These are phyloP conservation scores for Odontomyia ornata DNA, from an alignment of 2,888 invertebrate genomes.

Conservation along the genomic window DNA sequence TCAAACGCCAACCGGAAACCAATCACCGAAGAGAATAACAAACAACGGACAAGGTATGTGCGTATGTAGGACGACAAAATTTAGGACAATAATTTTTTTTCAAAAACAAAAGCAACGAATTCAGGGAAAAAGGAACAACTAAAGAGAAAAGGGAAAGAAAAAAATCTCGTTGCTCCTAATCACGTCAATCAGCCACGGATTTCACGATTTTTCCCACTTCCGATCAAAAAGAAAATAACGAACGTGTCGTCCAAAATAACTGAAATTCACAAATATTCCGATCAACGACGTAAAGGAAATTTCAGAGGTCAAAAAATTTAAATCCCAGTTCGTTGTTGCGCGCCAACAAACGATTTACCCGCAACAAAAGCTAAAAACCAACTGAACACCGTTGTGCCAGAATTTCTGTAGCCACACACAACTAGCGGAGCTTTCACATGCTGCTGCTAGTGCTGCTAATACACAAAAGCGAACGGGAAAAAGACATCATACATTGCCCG, in stretches of 20 bases:
- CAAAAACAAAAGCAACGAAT: not conserved
- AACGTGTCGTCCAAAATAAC: too few relatives aligned
- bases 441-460: too few relatives aligned
- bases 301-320: not conserved
- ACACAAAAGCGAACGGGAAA: constrained; percentile 23
- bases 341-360: constrained; percentile 36
- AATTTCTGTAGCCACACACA: not conserved
- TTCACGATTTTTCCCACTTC: not conserved
- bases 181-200: not conserved
- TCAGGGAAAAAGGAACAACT: not conserved
- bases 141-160: not conserved
- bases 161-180: not conserved
- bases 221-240: too few relatives aligned
- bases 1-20: too few relatives aligned
- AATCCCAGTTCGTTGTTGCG: not conserved
- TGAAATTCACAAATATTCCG: too few relatives aligned
- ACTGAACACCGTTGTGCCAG: constrained; percentile 8
- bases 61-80: too few relatives aligned
- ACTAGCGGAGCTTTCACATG: constrained; percentile 13
- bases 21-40: too few relatives aligned
- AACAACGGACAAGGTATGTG: too few relatives aligned
- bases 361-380: constrained; percentile 41
- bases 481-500: not conserved
- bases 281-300: not conserved
- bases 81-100: too few relatives aligned